A percentile compares a stretch with the other conserved stretches of the same genome.
phyloP scores from a whole-genome alignment of 2,888 invertebrate species.

The Orthosia incerta region DNA sequence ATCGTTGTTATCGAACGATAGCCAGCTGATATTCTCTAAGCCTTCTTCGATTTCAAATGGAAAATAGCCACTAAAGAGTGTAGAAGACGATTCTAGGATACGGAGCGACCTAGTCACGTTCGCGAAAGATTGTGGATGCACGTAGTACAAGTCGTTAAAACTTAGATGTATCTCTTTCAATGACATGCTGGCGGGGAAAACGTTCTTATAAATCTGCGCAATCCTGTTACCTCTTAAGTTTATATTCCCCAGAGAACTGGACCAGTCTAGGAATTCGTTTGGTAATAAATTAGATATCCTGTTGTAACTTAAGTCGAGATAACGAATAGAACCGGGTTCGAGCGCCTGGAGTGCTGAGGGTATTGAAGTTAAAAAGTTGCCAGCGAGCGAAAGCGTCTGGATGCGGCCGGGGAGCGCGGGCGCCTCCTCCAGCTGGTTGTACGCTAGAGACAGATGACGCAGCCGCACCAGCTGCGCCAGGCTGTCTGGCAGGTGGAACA shows the following conservation, averaged over 20 bases:
- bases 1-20: constrained; percentile 97
- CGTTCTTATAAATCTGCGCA: constrained; percentile 93
- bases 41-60: constrained; percentile 94
- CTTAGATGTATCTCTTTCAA: constrained; percentile 97
- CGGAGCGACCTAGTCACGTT: constrained; percentile 94
- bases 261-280: constrained; percentile 95
- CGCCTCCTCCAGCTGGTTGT: constrained; percentile 92
- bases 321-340: constrained; percentile 93
- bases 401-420: constrained; percentile 93
- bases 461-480: constrained; percentile 93
- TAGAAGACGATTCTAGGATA: constrained; percentile 96
- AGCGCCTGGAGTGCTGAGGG: constrained; percentile 94
- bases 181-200: constrained; percentile 94
- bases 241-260: constrained; percentile 94
- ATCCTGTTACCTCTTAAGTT: constrained; percentile 96
- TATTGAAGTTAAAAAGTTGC: constrained; percentile 94
- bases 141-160: constrained; percentile 96
- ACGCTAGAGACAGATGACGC: constrained; percentile 95
- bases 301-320: constrained; percentile 97
- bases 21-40: constrained; percentile 94
- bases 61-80: constrained; percentile 95
- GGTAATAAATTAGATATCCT: constrained; percentile 94
- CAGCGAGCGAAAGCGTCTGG: constrained; percentile 95
- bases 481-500: constrained; percentile 93
- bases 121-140: constrained; percentile 95